phyloP scores from a whole-genome alignment of 2,797 vertebrate genomes.

The Graptemys geographica region DNA sequence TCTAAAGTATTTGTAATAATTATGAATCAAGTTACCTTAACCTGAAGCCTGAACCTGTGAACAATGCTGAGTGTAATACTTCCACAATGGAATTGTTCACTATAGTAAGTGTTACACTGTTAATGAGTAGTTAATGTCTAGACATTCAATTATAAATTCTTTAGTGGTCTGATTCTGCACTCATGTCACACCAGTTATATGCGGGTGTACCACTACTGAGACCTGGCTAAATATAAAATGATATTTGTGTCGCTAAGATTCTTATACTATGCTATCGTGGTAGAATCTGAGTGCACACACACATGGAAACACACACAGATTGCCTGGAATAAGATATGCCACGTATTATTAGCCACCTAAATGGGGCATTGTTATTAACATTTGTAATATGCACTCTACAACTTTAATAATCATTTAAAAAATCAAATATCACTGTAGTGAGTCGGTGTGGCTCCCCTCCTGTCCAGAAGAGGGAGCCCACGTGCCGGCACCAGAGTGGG shows the following conservation, averaged over 20 bases:
- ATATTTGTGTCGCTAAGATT: neutral
- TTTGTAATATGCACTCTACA: conserved; percentile 3
- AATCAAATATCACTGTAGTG: neutral
- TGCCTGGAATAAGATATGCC: neutral
- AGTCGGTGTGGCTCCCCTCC: no score
- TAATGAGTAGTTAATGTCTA: conserved; percentile 1
- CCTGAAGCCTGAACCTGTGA: conserved; percentile 26
- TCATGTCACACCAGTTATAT: neutral
- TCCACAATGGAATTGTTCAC: neutral
- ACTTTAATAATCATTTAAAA: neutral
- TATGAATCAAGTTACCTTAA: conserved; percentile 21
- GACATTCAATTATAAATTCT: fast-evolving
- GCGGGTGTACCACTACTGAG: neutral
- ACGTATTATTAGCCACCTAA: conserved; percentile 24
- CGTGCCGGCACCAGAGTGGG: no score
- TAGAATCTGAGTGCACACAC: neutral
- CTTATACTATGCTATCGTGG: neutral
- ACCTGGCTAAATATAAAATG: neutral
- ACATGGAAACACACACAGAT: neutral
- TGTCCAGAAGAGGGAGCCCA: no score
- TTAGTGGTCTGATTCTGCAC: neutral
- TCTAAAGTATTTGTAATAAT: conserved; percentile 45
- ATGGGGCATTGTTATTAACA: neutral
- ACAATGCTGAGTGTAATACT: neutral
- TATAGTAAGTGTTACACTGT: neutral